Conservation (phyloP, 2,797 vertebrate genomes). For the Platalea minor region DNA sequence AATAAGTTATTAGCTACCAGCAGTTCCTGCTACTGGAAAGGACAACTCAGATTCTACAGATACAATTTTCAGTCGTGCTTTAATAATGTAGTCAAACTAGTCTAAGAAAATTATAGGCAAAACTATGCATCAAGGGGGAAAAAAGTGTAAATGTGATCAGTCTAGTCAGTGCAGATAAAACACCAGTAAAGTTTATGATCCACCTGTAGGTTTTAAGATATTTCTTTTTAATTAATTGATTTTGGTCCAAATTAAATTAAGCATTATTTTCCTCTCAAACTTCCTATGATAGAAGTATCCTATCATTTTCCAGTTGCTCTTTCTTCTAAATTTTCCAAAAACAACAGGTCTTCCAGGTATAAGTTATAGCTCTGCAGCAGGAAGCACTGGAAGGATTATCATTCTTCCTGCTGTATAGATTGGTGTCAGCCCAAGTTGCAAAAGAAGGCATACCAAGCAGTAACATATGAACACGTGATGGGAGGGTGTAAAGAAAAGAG, state of each 20-base stretch:
- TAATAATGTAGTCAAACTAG: background rate
- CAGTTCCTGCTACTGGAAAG: background rate
- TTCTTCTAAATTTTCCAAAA: background rate
- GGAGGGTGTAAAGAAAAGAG: background rate
- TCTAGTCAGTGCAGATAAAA: background rate
- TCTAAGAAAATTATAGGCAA: background rate
- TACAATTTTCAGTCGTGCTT: background rate
- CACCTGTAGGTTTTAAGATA: background rate
- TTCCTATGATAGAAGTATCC: background rate
- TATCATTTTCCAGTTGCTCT: background rate
- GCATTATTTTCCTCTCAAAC: background rate
- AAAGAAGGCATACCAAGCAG: background rate
- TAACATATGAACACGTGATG: rapidly evolving
- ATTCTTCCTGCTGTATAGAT: background rate
- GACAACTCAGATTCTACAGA: slow-evolving; percentile 33
- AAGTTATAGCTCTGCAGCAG: background rate
- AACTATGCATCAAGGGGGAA: background rate
- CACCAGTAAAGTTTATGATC: background rate
- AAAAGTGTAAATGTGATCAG: background rate
- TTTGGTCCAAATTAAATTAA: background rate
- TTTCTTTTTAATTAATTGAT: background rate
- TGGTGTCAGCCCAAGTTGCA: background rate
- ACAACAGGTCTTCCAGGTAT: background rate
- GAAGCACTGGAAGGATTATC: background rate
- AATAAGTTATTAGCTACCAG: background rate